Percentiles rank a stretch among this genome's conserved stretches.
phyloP scores from a whole-genome alignment of 2,797 vertebrate genomes.

The Vultur gryphus region DNA sequence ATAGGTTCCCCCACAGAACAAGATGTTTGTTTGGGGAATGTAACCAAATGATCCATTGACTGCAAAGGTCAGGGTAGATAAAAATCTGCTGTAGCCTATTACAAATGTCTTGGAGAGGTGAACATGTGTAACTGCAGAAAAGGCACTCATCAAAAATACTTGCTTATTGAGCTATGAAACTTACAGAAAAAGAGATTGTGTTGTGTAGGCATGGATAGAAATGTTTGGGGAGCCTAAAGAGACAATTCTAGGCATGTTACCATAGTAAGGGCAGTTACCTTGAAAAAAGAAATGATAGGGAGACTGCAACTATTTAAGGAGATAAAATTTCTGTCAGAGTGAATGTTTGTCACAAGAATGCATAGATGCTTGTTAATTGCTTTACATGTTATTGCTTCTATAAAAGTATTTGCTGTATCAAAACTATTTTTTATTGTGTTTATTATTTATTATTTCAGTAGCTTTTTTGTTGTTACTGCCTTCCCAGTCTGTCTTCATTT shows the following conservation, averaged over 20 bases:
- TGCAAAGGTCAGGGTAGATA: neutral
- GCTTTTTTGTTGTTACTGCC: neutral
- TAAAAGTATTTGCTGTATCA: neutral
- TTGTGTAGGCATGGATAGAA: neutral
- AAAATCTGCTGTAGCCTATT: neutral
- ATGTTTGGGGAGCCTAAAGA: neutral
- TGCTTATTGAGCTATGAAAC: neutral
- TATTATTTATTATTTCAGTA: neutral
- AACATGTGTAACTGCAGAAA: neutral
- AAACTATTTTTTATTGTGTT: neutral
- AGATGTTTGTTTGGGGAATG: neutral
- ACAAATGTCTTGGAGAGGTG: neutral
- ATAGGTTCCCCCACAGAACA: neutral
- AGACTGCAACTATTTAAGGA: neutral
- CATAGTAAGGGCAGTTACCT: neutral
- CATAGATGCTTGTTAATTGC: neutral
- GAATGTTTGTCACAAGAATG: neutral
- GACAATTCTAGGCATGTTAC: neutral
- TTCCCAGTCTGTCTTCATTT: neutral
- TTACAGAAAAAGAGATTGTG: neutral
- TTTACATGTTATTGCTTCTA: neutral
- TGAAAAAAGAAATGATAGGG: neutral
- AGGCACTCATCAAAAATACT: neutral
- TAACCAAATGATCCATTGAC: neutral
- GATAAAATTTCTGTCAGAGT: neutral